Evolutionary conservation across 2,888 invertebrate species (phyloP).

Genomic region (Polydrusus cervinus): DNA sequence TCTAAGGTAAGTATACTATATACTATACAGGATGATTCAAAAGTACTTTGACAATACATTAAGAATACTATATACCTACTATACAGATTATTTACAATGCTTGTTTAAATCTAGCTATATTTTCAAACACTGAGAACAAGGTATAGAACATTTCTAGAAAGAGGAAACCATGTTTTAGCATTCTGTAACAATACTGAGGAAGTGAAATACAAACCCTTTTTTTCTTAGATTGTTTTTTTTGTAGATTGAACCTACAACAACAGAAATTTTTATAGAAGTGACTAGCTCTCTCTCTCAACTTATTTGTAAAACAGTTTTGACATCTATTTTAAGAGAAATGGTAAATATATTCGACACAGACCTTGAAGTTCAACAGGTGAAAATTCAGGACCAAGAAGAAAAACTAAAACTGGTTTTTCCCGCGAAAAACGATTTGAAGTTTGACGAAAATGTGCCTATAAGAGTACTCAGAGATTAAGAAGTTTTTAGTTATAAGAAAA

Average conservation of each 20-base stretch:
- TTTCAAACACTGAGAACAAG: too few relatives aligned
- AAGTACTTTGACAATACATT: too few relatives aligned
- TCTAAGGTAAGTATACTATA: slow-evolving; percentile 84
- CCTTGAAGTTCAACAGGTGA: slow-evolving; percentile 79
- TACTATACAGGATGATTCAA: too few relatives aligned
- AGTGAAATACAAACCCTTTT: too few relatives aligned
- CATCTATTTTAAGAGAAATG: slow-evolving; percentile 79
- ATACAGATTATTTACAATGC: too few relatives aligned
- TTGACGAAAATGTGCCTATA: slow-evolving; percentile 55
- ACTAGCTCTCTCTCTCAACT: slow-evolving; percentile 80
- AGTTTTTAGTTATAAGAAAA: background rate
- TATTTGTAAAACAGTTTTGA: slow-evolving; percentile 80
- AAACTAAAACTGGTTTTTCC: slow-evolving; percentile 86
- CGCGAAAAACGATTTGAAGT: slow-evolving; percentile 77
- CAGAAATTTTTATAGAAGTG: slow-evolving; percentile 83
- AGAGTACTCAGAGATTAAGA: slow-evolving; percentile 54
- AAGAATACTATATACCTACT: too few relatives aligned
- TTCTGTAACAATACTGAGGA: too few relatives aligned
- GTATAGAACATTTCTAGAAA: too few relatives aligned
- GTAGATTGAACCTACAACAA: slow-evolving; percentile 80
- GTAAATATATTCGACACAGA: slow-evolving; percentile 71
- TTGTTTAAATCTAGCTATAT: too few relatives aligned
- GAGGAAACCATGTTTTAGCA: too few relatives aligned
- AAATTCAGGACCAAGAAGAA: slow-evolving; percentile 79
- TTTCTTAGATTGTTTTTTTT: slow-evolving; percentile 50